Evolutionary conservation across 2,113 vertebrate species (phyloP).

Genomic region (Archilochus colubris): DNA sequence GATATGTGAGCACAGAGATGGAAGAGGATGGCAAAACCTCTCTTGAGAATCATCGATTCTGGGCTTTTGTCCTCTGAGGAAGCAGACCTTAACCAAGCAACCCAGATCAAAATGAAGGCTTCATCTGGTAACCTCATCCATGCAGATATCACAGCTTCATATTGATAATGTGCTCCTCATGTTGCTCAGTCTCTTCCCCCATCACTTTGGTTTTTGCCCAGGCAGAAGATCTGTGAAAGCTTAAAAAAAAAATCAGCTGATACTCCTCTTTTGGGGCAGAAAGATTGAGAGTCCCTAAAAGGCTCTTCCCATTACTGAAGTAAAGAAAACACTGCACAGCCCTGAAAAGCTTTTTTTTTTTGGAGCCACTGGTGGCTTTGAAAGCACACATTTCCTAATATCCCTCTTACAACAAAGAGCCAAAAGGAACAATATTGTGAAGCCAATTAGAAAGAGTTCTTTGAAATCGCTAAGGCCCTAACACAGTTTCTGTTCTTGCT

Average conservation of each 20-base stretch:
- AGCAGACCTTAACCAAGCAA: background rate
- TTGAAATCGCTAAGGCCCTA: background rate
- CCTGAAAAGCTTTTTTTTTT: background rate
- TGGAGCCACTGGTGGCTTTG: background rate
- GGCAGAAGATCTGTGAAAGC: background rate
- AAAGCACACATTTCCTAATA: background rate
- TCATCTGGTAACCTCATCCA: background rate
- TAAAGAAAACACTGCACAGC: background rate
- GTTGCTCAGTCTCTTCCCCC: background rate
- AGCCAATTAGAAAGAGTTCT: conserved; percentile 2
- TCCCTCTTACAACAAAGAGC: background rate
- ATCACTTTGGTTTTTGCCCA: background rate
- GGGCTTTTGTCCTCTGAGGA: background rate
- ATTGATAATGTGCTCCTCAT: no score
- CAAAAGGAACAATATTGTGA: background rate
- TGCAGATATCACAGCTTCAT: accelerated
- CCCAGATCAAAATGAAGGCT: background rate
- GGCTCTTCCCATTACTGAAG: background rate
- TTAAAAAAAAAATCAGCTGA: background rate
- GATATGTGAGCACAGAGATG: background rate
- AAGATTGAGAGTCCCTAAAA: background rate
- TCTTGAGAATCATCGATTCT: background rate
- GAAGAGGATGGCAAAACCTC: background rate
- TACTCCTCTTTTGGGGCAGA: background rate
- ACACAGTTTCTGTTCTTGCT: conserved; percentile 14